A percentile compares a stretch with the other conserved stretches of the same genome.
Conservation (phyloP, 2,113 vertebrate species). For the Recurvirostra avosetta region DNA sequence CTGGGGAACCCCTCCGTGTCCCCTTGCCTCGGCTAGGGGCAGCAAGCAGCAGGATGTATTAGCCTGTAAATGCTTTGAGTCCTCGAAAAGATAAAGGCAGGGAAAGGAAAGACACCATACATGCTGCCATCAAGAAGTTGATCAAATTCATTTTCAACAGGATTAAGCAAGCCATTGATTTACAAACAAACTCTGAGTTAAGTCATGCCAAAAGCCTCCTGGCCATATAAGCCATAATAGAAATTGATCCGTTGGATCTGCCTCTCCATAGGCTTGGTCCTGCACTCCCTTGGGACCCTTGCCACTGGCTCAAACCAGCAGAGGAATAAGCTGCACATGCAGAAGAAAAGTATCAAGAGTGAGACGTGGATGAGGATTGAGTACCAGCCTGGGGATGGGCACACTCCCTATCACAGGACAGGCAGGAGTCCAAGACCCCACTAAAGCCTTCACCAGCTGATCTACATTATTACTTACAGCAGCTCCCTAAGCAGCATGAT, state of each 20-base stretch:
- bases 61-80: neutral
- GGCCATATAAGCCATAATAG: neutral
- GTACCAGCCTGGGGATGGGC: no score
- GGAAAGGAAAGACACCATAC: neutral
- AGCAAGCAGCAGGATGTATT: neutral
- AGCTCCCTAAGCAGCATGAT: neutral
- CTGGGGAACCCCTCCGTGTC: neutral
- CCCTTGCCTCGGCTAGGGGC: neutral
- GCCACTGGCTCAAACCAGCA: neutral
- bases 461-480: neutral
- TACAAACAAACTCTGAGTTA: neutral
- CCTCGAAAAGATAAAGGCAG: neutral
- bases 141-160: neutral
- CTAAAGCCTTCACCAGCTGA: neutral
- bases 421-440: neutral
- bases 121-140: neutral
- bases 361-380: neutral
- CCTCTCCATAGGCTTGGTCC: neutral
- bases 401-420: neutral
- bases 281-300: neutral
- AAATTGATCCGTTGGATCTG: neutral
- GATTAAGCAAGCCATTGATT: neutral
- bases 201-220: neutral
- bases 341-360: neutral
- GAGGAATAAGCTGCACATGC: neutral